Percentiles rank a stretch among this genome's conserved stretches.
These are phyloP conservation scores for Apamea monoglypha DNA, from an alignment of 2,888 invertebrate genomes.

Conservation along the genomic window DNA sequence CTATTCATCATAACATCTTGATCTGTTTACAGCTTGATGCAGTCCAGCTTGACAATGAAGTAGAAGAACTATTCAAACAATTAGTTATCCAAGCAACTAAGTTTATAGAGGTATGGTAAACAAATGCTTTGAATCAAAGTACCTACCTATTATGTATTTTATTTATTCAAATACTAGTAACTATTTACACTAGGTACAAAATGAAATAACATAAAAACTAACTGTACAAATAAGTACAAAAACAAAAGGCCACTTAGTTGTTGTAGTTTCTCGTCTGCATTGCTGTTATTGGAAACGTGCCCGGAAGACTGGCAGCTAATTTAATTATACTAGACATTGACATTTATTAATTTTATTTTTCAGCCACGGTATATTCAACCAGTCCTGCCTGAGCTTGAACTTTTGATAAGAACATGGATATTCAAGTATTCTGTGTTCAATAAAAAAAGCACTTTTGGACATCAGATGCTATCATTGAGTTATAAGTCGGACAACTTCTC, in stretches of 20 bases:
- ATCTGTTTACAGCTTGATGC: conserved; percentile 92
- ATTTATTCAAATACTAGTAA: neutral
- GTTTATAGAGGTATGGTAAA: conserved; percentile 91
- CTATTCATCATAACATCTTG: neutral
- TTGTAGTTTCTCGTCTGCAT: no score
- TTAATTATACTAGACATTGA: neutral
- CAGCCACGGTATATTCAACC: conserved; percentile 91
- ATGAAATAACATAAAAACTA: no score
- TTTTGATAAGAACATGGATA: conserved; percentile 92
- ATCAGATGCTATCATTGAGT: conserved; percentile 94
- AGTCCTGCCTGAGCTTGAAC: conserved; percentile 93
- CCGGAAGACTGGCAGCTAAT: no score
- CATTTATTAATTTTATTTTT: conserved; percentile 72
- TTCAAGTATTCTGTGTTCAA: conserved; percentile 93
- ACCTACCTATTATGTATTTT: neutral
- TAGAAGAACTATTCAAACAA: conserved; percentile 92
- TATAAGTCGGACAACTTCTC: conserved; percentile 92
- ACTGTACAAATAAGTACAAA: no score
- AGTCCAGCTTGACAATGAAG: conserved; percentile 94
- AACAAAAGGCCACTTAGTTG: no score
- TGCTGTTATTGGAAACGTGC: no score
- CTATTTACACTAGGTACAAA: no score
- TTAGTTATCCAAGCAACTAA: conserved; percentile 92
- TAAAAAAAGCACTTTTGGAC: conserved; percentile 94
- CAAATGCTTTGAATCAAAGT: neutral